These are phyloP conservation scores for Rhagoletis zephyria DNA, from an alignment of 1,140 invertebrate genomes.

Conservation along the genomic window DNA sequence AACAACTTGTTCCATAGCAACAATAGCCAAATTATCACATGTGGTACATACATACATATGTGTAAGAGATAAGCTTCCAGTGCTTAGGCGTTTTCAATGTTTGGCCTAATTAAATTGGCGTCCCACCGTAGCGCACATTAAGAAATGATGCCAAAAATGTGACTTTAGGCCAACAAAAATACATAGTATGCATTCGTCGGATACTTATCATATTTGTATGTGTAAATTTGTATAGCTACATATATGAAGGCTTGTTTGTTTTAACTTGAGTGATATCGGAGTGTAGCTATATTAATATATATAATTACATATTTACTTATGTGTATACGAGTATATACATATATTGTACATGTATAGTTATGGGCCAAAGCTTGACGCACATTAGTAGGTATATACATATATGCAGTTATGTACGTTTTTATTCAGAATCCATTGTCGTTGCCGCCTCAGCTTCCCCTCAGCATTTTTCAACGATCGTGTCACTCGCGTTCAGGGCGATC, in stretches of 20 bases:
- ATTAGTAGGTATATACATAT: not conserved
- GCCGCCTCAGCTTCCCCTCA: not conserved
- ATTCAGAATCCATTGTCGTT: not conserved
- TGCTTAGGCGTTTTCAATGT: not conserved
- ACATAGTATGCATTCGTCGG: not conserved
- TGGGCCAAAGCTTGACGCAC: slow-evolving; percentile 32
- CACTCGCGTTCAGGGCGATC: slow-evolving; percentile 1
- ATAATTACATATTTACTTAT: no score
- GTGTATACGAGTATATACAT: not conserved
- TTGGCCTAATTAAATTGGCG: slow-evolving; percentile 43
- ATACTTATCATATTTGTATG: no score
- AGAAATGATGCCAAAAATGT: slow-evolving; percentile 49
- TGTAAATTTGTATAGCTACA: no score
- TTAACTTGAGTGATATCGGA: no score
- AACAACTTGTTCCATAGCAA: not conserved
- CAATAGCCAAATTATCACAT: not conserved
- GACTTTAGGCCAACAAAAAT: slow-evolving; percentile 6
- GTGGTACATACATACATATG: no score
- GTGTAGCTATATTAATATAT: no score
- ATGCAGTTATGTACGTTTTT: not conserved
- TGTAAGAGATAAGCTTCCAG: not conserved
- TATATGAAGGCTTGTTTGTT: no score
- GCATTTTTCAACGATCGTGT: slow-evolving; percentile 32
- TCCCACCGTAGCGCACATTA: not conserved
- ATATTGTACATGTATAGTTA: not conserved